Evolutionary conservation across 2,113 vertebrate genomes (phyloP).

Genomic region (Isurus oxyrinchus): DNA sequence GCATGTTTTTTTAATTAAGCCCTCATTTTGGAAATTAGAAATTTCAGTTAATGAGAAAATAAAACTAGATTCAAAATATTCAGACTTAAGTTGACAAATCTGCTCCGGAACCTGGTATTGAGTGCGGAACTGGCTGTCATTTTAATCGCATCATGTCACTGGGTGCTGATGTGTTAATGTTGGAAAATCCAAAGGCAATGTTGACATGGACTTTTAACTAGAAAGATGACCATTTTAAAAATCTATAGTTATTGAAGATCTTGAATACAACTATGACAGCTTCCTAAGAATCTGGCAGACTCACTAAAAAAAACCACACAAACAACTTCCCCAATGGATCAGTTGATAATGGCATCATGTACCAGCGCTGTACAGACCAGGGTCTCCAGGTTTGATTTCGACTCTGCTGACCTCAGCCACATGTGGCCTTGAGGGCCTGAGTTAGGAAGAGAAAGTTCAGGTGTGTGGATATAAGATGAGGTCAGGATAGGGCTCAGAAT

Average conservation of each 20-base stretch:
- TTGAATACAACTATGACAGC: not conserved
- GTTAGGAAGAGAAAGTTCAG: not conserved
- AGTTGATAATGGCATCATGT: not conserved
- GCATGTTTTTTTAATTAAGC: not conserved
- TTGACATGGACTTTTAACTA: not conserved
- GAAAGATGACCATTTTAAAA: not conserved
- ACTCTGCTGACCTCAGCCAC: not conserved
- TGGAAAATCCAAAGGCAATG: not conserved
- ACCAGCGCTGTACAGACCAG: not conserved
- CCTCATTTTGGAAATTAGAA: slow-evolving; percentile 9
- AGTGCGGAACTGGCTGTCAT: not conserved
- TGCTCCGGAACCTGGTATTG: not conserved
- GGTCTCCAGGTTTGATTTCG: not conserved
- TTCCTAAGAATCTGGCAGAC: not conserved
- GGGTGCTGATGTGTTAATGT: not conserved
- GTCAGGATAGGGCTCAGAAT: not conserved
- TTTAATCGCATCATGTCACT: not conserved
- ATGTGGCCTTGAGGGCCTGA: not conserved
- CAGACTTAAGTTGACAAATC: not conserved
- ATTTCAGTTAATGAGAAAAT: not conserved
- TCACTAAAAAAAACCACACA: not conserved
- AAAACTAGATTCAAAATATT: not conserved
- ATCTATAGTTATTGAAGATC: not conserved
- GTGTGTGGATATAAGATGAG: not conserved
- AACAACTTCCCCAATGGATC: not conserved